Evolutionary conservation across 2,888 invertebrate genomes (phyloP).

Genomic region (Flabesymbios commensalis): DNA sequence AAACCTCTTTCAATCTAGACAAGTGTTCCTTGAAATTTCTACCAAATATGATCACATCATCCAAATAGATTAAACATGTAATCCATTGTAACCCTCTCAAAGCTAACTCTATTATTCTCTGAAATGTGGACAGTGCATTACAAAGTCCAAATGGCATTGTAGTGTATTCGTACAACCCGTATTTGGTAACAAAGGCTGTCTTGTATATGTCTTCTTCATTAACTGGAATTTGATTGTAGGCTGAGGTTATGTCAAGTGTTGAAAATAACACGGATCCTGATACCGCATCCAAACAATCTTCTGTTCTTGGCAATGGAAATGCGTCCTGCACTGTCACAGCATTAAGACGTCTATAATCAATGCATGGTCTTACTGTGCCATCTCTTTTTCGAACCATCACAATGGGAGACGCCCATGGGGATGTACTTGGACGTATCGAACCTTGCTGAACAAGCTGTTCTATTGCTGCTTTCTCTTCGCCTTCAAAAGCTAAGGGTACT

Average conservation of each 20-base stretch:
- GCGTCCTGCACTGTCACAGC: background rate
- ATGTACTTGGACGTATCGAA: background rate
- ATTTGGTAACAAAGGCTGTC: background rate
- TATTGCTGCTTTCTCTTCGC: background rate
- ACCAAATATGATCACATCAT: slow-evolving; percentile 10
- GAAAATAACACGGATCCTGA: background rate
- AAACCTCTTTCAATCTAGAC: slow-evolving; percentile 22
- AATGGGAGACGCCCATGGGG: background rate
- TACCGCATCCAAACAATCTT: background rate
- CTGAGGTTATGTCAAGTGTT: background rate
- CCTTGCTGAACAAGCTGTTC: background rate
- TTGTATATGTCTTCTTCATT: background rate
- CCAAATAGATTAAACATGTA: background rate
- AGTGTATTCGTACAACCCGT: background rate
- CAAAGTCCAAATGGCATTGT: slow-evolving; percentile 7
- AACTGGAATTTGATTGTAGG: background rate
- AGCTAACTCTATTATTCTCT: background rate
- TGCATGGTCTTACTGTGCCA: background rate
- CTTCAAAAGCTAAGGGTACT: background rate
- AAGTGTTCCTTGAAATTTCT: slow-evolving; percentile 23
- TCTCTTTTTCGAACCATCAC: background rate
- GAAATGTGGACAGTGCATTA: slow-evolving; percentile 3
- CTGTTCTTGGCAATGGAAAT: background rate
- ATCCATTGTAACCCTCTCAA: slow-evolving; percentile 3
- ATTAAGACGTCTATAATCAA: background rate